Percentiles rank a stretch among this genome's conserved stretches.
Conservation (phyloP, 2,113 vertebrate species). For the Tiliqua scincoides region DNA sequence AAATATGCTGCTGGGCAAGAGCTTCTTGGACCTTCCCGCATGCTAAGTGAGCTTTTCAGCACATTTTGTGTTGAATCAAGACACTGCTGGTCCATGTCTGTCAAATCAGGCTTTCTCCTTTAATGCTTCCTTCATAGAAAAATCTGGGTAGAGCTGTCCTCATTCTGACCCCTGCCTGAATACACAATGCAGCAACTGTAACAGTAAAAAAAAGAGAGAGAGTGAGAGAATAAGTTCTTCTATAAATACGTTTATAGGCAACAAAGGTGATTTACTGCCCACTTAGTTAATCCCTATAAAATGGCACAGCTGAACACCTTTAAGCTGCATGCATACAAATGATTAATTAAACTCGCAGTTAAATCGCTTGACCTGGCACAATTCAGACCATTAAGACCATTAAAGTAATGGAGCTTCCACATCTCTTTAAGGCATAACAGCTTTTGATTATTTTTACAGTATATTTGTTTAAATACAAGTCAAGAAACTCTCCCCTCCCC, state of each 20-base stretch:
- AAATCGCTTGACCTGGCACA: slow-evolving; percentile 77
- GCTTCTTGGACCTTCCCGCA: slow-evolving; percentile 51
- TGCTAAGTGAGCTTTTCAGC: slow-evolving; percentile 57
- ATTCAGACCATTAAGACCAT: slow-evolving; percentile 74
- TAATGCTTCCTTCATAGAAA: slow-evolving; percentile 55
- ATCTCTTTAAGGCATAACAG: slow-evolving; percentile 67
- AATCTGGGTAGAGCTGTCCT: slow-evolving; percentile 51
- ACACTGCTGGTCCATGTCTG: slow-evolving; percentile 42
- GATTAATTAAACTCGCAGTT: slow-evolving; percentile 81
- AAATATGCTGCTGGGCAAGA: slow-evolving; percentile 62
- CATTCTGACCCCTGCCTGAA: slow-evolving; percentile 60
- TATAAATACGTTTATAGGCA: slow-evolving; percentile 78
- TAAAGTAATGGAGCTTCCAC: slow-evolving; percentile 74
- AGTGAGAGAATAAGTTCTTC: slow-evolving; percentile 35
- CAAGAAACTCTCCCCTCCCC: slow-evolving; percentile 8
- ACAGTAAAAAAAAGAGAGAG: slow-evolving; percentile 27
- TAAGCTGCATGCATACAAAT: slow-evolving; percentile 81
- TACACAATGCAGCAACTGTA: slow-evolving; percentile 66
- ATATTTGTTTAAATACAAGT: slow-evolving; percentile 15
- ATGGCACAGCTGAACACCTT: slow-evolving; percentile 79
- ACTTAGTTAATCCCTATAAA: slow-evolving; percentile 80
- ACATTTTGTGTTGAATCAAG: slow-evolving; percentile 48
- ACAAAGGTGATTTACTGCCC: slow-evolving; percentile 74
- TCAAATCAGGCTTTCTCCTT: slow-evolving; percentile 40
- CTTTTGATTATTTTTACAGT: slow-evolving; percentile 54